Percentiles rank a stretch among this genome's conserved stretches.
Evolutionary conservation across 2,888 invertebrate genomes (phyloP).

Genomic region (Ceramica pisi): DNA sequence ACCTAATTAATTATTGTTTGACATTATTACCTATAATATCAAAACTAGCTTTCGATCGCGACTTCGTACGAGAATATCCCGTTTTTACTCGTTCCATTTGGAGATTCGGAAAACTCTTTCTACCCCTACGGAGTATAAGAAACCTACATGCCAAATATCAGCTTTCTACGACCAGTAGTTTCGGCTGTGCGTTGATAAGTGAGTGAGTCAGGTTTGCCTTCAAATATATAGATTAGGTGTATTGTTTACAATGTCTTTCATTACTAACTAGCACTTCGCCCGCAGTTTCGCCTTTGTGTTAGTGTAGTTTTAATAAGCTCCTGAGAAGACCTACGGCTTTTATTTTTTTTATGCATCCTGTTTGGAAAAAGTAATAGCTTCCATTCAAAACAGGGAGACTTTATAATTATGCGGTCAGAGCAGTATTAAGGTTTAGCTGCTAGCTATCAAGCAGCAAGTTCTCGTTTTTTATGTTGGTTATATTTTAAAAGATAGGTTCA

Average conservation of each 20-base stretch:
- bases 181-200: no score
- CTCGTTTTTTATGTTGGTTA: neutral
- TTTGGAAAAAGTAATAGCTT: conserved; percentile 36
- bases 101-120: no score
- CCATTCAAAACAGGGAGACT: conserved; percentile 24
- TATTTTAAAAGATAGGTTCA: neutral
- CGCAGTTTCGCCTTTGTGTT: neutral
- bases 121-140: no score
- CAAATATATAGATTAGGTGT: no score
- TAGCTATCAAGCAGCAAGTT: neutral
- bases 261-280: neutral
- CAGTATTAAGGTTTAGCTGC: conserved; percentile 7
- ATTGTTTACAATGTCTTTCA: neutral
- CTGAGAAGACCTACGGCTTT: conserved; percentile 25
- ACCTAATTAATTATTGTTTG: no score
- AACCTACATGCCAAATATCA: no score
- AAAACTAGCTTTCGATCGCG: no score
- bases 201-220: no score
- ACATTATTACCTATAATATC: no score
- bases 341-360: conserved; percentile 29
- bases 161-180: no score
- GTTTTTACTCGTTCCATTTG: no score
- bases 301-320: conserved; percentile 22
- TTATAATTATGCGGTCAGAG: conserved; percentile 41
- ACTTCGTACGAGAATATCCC: no score